Evolutionary conservation across 2,113 vertebrate species (phyloP).

Genomic region (Sprattus sprattus): DNA sequence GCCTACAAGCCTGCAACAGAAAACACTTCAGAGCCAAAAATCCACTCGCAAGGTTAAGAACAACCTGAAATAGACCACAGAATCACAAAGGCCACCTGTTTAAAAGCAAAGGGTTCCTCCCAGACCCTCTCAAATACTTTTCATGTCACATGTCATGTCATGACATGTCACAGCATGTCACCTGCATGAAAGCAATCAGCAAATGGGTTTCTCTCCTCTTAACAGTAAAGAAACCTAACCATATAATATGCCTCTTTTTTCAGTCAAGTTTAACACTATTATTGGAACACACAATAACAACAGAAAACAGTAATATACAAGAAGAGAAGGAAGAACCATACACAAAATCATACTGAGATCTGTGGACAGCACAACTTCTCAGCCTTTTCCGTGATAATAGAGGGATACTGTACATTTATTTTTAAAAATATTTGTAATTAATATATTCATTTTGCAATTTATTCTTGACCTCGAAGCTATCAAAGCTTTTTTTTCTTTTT

Average conservation of each 20-base stretch:
- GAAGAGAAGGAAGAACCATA: constrained; percentile 51
- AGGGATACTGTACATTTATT: not conserved
- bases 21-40: constrained; percentile 22
- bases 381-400: not conserved
- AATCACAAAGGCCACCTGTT: constrained; percentile 63
- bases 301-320: constrained; percentile 44
- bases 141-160: not conserved
- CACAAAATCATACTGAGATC: constrained; percentile 41
- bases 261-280: constrained; percentile 50
- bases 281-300: constrained; percentile 40
- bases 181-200: constrained; percentile 29
- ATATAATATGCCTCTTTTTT: constrained; percentile 35
- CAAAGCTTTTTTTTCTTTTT: not conserved
- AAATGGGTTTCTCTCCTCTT: constrained; percentile 20
- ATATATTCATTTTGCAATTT: not conserved
- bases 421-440: constrained; percentile 2
- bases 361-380: constrained; percentile 12
- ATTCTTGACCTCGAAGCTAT: not conserved
- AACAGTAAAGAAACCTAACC: constrained; percentile 30
- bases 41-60: constrained; percentile 23
- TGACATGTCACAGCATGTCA: constrained; percentile 33
- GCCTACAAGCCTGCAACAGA: constrained; percentile 53
- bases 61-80: constrained; percentile 34
- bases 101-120: constrained; percentile 65
- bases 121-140: not conserved